These are phyloP conservation scores for Galleria mellonella DNA, from an alignment of 1,140 invertebrate species.

Conservation along the genomic window DNA sequence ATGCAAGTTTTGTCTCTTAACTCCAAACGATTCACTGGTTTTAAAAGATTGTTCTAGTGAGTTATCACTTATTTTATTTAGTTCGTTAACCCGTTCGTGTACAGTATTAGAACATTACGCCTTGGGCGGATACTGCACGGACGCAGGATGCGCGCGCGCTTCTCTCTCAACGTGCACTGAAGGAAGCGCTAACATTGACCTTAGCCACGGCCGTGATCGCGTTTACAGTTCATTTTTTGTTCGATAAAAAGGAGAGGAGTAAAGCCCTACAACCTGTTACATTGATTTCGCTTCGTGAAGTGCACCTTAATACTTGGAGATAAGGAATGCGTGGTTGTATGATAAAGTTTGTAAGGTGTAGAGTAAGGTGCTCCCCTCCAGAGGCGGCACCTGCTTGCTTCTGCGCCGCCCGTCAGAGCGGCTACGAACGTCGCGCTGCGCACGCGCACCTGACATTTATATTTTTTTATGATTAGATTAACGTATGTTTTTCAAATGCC, in stretches of 20 bases:
- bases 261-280: constrained; percentile 50
- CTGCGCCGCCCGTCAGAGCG: constrained; percentile 61
- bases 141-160: constrained; percentile 64
- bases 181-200: constrained; percentile 74
- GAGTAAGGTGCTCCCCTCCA: constrained; percentile 69
- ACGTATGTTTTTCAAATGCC: constrained; percentile 10
- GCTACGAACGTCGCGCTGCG: constrained; percentile 33
- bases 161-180: constrained; percentile 68
- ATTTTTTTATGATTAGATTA: constrained; percentile 5
- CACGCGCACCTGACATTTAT: constrained; percentile 45
- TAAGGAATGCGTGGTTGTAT: constrained; percentile 5
- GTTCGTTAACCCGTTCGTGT: constrained; percentile 46
- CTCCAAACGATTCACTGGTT: constrained; percentile 6
- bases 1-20: constrained; percentile 3
- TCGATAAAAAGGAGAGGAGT: constrained; percentile 74
- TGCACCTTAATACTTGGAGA: constrained; percentile 8
- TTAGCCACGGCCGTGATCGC: constrained; percentile 72
- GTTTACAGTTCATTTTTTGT: constrained; percentile 74
- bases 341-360: constrained; percentile 57
- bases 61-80: constrained; percentile 9
- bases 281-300: neutral
- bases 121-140: constrained; percentile 34
- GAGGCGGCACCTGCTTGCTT: constrained; percentile 63
- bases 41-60: constrained; percentile 1
- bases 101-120: constrained; percentile 33